Conservation (phyloP, 1,140 invertebrate species). For the Pantala flavescens region DNA sequence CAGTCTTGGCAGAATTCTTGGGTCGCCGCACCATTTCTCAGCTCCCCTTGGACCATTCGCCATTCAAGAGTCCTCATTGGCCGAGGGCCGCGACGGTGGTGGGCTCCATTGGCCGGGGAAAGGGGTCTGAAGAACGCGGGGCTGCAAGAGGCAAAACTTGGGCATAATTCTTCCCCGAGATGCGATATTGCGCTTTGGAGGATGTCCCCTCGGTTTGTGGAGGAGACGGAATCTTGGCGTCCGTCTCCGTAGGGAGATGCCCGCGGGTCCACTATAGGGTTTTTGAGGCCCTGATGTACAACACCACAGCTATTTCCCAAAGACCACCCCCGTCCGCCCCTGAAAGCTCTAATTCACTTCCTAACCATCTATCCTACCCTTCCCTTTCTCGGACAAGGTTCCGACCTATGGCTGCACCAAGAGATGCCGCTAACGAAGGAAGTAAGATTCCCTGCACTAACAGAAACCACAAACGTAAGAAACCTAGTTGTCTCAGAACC, state of each 20-base stretch:
- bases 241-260: not conserved
- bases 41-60: not conserved
- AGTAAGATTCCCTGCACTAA: no score
- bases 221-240: not conserved
- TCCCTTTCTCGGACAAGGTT: not conserved
- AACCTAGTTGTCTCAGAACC: no score
- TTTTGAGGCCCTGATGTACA: not conserved
- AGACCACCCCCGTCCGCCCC: not conserved
- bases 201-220: slow-evolving; percentile 7
- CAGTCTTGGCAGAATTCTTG: not conserved
- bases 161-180: not conserved
- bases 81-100: not conserved
- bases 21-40: not conserved
- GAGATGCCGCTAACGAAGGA: no score
- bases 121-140: not conserved
- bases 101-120: not conserved
- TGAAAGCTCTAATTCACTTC: not conserved
- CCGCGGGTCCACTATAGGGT: not conserved
- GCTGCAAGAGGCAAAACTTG: not conserved
- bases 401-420: not conserved
- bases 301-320: slow-evolving; percentile 15
- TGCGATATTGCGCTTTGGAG: not conserved
- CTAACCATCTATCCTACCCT: not conserved
- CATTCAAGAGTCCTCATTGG: slow-evolving; percentile 5
- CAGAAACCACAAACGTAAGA: no score